phyloP scores from a whole-genome alignment of 2,113 vertebrate genomes.

The Arizona elegans region DNA sequence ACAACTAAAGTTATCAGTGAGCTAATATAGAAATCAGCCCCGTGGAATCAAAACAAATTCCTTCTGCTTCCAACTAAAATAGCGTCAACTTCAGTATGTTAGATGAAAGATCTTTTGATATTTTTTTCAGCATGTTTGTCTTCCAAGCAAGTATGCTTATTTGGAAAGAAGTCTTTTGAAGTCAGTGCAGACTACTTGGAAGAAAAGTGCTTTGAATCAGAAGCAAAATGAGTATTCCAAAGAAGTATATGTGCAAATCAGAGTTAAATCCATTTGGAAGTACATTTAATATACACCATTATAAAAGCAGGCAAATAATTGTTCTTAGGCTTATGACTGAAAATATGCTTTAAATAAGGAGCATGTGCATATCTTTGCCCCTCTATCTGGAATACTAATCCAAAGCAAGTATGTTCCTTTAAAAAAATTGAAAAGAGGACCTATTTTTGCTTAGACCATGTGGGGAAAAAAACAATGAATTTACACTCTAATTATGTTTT shows the following conservation, averaged over 20 bases:
- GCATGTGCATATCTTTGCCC: not conserved
- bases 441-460: not conserved
- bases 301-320: not conserved
- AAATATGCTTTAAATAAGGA: not conserved
- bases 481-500: not conserved
- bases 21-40: not conserved
- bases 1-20: not conserved
- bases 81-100: not conserved
- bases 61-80: not conserved
- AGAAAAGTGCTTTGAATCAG: not conserved
- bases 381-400: not conserved
- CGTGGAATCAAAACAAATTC: not conserved
- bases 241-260: not conserved
- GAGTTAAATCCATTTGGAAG: not conserved
- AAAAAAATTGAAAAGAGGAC: not conserved
- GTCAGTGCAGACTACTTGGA: not conserved
- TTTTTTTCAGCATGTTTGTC: not conserved
- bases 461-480: not conserved
- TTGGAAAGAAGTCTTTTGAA: not conserved
- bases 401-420: not conserved
- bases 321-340: not conserved
- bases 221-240: not conserved
- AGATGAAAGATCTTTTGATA: not conserved
- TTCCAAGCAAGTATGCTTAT: not conserved
- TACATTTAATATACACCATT: not conserved